These are phyloP conservation scores for Zelostemma sp. DNA, from an alignment of 1,140 invertebrate genomes.

Conservation along the genomic window DNA sequence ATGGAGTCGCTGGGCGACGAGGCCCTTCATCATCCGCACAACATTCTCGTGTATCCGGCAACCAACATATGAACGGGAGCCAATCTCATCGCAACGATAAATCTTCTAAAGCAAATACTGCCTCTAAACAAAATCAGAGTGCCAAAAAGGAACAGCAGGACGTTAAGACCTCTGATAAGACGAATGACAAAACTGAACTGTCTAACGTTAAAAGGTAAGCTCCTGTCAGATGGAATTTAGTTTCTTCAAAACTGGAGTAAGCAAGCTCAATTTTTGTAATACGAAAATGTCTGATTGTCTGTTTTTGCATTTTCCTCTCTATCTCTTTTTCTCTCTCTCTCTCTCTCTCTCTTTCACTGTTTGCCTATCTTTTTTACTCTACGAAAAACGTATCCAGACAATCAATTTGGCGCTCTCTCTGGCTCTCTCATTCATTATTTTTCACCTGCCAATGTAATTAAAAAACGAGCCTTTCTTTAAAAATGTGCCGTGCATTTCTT, in stretches of 20 bases:
- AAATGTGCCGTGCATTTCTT: not conserved
- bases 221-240: conserved; percentile 62
- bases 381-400: not conserved
- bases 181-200: conserved; percentile 67
- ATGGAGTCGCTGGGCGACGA: conserved; percentile 68
- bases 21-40: conserved; percentile 57
- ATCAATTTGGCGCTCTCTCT: no score
- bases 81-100: conserved; percentile 71
- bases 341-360: conserved; percentile 21
- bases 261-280: conserved; percentile 28
- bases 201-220: conserved; percentile 69
- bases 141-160: conserved; percentile 70
- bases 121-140: conserved; percentile 70
- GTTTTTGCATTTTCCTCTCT: conserved; percentile 1
- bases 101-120: conserved; percentile 70
- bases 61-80: conserved; percentile 70
- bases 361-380: conserved; percentile 16
- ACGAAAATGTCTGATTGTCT: not conserved
- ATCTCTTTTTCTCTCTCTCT: conserved; percentile 11
- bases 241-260: conserved; percentile 61
- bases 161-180: conserved; percentile 68
- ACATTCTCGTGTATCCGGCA: conserved; percentile 69
- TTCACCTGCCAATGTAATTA: no score
- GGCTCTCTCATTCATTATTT: no score
- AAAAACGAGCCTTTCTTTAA: no score